A percentile compares a stretch with the other conserved stretches of the same genome.
Conservation (phyloP, 2,888 invertebrate species). For the Sisyra nigra region DNA sequence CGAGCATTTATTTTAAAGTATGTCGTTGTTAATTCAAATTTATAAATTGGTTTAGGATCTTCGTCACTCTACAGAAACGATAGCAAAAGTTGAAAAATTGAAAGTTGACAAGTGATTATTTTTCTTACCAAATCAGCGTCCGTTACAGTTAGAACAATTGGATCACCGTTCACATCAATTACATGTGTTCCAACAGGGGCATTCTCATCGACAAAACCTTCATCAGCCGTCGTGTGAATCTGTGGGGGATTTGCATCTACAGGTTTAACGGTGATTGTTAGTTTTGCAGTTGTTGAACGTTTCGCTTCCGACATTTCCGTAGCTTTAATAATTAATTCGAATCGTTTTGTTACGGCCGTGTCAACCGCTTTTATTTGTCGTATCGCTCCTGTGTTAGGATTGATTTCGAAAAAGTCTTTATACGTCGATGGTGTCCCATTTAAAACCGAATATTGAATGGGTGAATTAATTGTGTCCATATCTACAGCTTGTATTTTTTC, state of each 20-base stretch:
- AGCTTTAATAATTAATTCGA: slow-evolving; percentile 70
- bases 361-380: slow-evolving; percentile 69
- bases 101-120: background rate
- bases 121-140: slow-evolving; percentile 71
- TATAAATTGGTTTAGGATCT: slow-evolving; percentile 63
- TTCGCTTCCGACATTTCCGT: slow-evolving; percentile 67
- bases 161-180: slow-evolving; percentile 42
- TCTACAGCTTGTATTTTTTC: slow-evolving; percentile 84
- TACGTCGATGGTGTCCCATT: slow-evolving; percentile 66
- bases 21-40: slow-evolving; percentile 69
- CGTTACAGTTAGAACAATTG: slow-evolving; percentile 57
- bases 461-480: slow-evolving; percentile 73
- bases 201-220: slow-evolving; percentile 73
- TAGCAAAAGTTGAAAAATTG: slow-evolving; percentile 3
- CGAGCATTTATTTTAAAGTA: slow-evolving; percentile 64
- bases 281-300: slow-evolving; percentile 67
- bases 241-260: slow-evolving; percentile 77
- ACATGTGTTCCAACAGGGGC: slow-evolving; percentile 72
- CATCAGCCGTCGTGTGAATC: slow-evolving; percentile 50
- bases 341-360: slow-evolving; percentile 58
- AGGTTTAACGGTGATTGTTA: slow-evolving; percentile 66
- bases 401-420: slow-evolving; percentile 67
- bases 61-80: slow-evolving; percentile 46
- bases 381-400: slow-evolving; percentile 62
- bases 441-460: slow-evolving; percentile 66